These are phyloP conservation scores for Noctua pronuba DNA, from an alignment of 2,888 invertebrate genomes.

Conservation along the genomic window DNA sequence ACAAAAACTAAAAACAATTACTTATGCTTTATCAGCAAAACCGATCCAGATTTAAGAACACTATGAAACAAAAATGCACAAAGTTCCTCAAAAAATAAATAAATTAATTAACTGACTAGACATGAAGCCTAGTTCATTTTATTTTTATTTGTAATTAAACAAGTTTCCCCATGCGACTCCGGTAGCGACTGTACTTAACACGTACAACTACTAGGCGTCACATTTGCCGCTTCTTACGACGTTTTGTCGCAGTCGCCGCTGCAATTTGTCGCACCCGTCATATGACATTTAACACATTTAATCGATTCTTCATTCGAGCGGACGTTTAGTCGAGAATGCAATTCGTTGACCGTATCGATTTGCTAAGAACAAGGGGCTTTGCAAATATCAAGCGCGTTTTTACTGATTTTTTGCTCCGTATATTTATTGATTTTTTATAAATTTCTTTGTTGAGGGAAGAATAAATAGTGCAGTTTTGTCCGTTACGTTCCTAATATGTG, in stretches of 20 bases:
- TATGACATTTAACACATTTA: conserved; percentile 66
- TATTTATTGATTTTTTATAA: conserved; percentile 34
- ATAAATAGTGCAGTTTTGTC: conserved; percentile 30
- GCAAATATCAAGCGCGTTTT: conserved; percentile 36
- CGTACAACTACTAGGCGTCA: conserved; percentile 58
- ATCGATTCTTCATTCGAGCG: conserved; percentile 51
- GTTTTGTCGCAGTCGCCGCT: conserved; percentile 31
- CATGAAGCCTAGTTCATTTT: neutral
- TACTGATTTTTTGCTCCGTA: conserved; percentile 29
- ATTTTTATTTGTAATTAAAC: conserved; percentile 1
- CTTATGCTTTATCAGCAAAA: neutral
- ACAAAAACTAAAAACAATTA: neutral
- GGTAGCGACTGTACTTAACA: conserved; percentile 60
- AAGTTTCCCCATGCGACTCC: conserved; percentile 1
- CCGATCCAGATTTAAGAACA: neutral
- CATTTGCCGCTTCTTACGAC: conserved; percentile 51
- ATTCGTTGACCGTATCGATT: conserved; percentile 55
- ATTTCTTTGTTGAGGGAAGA: conserved; percentile 15
- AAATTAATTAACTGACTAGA: neutral
- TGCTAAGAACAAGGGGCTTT: conserved; percentile 42
- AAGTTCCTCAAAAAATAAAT: no score
- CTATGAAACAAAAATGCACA: neutral
- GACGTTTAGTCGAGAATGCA: conserved; percentile 50
- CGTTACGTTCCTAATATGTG: conserved; percentile 36
- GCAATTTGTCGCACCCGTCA: conserved; percentile 60